Evolutionary conservation across 2,797 vertebrate genomes (phyloP), one percentile per base, ranked within the genome.

Genomic region (Syndactyla subalaris): DNA sequence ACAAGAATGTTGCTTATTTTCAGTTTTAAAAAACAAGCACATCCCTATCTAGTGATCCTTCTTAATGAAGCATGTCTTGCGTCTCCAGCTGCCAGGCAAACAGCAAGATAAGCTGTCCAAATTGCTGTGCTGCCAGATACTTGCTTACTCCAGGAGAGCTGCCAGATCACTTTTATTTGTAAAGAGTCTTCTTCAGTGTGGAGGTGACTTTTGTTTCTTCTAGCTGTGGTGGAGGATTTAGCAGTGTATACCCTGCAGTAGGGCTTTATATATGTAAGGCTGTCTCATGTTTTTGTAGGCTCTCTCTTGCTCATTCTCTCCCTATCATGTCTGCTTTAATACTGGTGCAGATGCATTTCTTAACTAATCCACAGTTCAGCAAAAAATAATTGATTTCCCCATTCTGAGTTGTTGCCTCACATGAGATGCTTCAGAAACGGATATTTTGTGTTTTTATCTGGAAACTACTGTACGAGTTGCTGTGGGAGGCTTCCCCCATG

Each of bases 31-130:
- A 87, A 89, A 14, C 49, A 81, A 81, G 45, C 41, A 81, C 70
- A 89, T 85, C 87, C 49, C 39, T 94, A 78, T 94, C 82, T 95
- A 93, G 79, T 78, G 75, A 93, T 89, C 76, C 39, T 84, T 89
- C 73, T 32, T 91, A 91, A 89, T 32, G 72, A 92, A 91, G 86
- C 91, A 65, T 91, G 76, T 52, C 76, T 81, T 86, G 38, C 67
- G 79, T 95, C 63, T 87, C 70, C 67, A 88, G 4, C 73, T 88
- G 83, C 83, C 74, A 90, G 80, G 80, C 88, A 89, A 92, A 86
- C 23, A 30, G 70, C 39, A 85, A 84, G 85, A 82, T 80, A 90
- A 90, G 9, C 74, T 55, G 48, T 88, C 82, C 90, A 92, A 81
- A 88, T 41, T 75, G 55, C 41, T 75, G 36, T 41, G 46, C 72